These are phyloP conservation scores for Tanytarsus gracilentus DNA, from an alignment of 2,888 invertebrate species.

Conservation along the genomic window DNA sequence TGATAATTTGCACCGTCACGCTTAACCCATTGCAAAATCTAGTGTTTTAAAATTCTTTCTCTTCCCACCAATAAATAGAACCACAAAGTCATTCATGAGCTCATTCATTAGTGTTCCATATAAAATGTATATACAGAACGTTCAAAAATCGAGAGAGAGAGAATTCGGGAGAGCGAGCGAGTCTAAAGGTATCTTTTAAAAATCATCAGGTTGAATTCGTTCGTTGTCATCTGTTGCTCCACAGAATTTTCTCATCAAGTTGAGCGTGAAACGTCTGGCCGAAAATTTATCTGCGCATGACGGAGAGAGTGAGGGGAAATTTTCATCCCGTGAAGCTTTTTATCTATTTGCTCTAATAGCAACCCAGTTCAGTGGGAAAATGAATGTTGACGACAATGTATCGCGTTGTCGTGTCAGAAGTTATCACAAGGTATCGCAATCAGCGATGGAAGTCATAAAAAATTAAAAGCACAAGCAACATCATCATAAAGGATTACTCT, in stretches of 20 bases:
- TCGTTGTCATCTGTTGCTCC: conserved; percentile 24
- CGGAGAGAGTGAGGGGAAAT: background rate
- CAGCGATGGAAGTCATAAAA: conserved; percentile 18
- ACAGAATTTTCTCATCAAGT: background rate
- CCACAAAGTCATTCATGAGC: too few relatives aligned
- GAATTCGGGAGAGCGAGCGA: background rate
- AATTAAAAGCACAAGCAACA: conserved; percentile 12
- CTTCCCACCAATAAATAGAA: too few relatives aligned
- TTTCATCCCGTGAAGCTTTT: conserved; percentile 6
- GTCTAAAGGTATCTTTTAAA: background rate
- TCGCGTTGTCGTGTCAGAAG: background rate
- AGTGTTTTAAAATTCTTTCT: too few relatives aligned
- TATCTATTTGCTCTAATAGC: conserved; percentile 12
- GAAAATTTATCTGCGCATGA: conserved; percentile 18
- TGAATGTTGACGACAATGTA: background rate
- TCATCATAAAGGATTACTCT: conserved; percentile 24
- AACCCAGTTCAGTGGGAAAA: conserved; percentile 15
- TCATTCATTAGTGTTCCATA: too few relatives aligned
- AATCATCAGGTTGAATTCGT: conserved; percentile 19
- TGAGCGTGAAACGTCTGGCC: background rate
- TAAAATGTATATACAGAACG: background rate
- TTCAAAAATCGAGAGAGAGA: background rate
- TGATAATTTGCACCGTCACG: too few relatives aligned
- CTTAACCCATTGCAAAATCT: too few relatives aligned
- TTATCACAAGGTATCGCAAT: background rate